Conservation (phyloP, 2,113 vertebrate genomes). For the Carassius carassius region DNA sequence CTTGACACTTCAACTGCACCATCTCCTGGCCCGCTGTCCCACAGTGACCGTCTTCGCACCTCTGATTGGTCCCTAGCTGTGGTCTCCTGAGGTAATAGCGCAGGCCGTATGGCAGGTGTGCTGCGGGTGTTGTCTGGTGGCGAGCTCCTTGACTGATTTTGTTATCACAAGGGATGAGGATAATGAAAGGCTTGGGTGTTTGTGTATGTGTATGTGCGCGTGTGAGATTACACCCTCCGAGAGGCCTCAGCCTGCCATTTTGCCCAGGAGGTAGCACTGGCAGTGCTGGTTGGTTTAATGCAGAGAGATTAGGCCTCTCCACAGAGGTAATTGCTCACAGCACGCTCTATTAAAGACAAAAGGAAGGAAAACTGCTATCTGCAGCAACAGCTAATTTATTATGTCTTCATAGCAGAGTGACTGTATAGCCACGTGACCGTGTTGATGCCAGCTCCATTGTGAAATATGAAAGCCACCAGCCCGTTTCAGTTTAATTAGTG, state of each 20-base stretch:
- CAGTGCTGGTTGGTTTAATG: constrained; percentile 47
- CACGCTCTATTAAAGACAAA: constrained; percentile 48
- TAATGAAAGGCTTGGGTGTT: constrained; percentile 36
- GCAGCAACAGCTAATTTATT: constrained; percentile 46
- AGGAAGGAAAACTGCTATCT: constrained; percentile 38
- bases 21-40: constrained; percentile 51
- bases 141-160: constrained; percentile 33
- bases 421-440: not conserved
- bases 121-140: constrained; percentile 26
- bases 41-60: constrained; percentile 50
- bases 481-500: not conserved
- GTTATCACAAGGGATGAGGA: constrained; percentile 36
- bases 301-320: constrained; percentile 53
- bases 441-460: constrained; percentile 1
- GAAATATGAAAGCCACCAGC: not conserved
- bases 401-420: constrained; percentile 24
- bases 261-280: constrained; percentile 41
- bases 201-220: constrained; percentile 35
- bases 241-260: constrained; percentile 46
- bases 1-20: constrained; percentile 52
- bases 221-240: constrained; percentile 32
- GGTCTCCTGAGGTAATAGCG: constrained; percentile 42
- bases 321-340: constrained; percentile 54
- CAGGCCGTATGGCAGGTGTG: constrained; percentile 40
- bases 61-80: constrained; percentile 70